phyloP scores from a whole-genome alignment of 2,888 invertebrate species.

The Corbicula japonica region DNA sequence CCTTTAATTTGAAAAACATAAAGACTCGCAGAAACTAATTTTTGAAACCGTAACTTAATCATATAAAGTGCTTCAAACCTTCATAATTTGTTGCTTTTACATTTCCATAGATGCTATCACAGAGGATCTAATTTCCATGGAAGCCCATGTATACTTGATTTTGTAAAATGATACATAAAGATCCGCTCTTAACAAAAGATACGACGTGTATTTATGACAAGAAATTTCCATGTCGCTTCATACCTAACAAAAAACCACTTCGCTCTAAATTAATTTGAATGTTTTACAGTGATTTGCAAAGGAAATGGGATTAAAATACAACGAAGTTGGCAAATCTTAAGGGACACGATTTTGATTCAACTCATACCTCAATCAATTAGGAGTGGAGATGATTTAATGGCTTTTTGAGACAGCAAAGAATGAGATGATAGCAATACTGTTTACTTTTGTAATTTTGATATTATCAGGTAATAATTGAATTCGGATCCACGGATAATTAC shows the following conservation, averaged over 20 bases:
- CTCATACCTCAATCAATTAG: slow-evolving; percentile 59
- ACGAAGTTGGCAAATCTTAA: slow-evolving; percentile 43
- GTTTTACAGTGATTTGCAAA: slow-evolving; percentile 50
- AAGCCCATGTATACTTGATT: slow-evolving; percentile 26
- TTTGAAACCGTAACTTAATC: slow-evolving; percentile 38
- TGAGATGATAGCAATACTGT: slow-evolving; percentile 58
- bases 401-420: slow-evolving; percentile 43
- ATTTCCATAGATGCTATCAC: slow-evolving; percentile 22
- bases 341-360: slow-evolving; percentile 57
- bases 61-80: slow-evolving; percentile 39
- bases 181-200: slow-evolving; percentile 29
- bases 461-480: slow-evolving; percentile 65
- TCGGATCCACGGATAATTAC: slow-evolving; percentile 56
- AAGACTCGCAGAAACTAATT: too few relatives aligned
- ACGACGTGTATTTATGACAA: slow-evolving; percentile 38
- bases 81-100: slow-evolving; percentile 25
- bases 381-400: slow-evolving; percentile 59
- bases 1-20: too few relatives aligned
- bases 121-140: slow-evolving; percentile 39
- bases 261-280: slow-evolving; percentile 47
- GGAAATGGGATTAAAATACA: slow-evolving; percentile 63
- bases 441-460: slow-evolving; percentile 68
- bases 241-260: slow-evolving; percentile 48
- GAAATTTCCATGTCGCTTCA: slow-evolving; percentile 45
- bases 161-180: slow-evolving; percentile 34